Evolutionary conservation across 1,140 invertebrate genomes (phyloP), one percentile per base, ranked within the genome.

Genomic region (Panulirus ornatus): DNA sequence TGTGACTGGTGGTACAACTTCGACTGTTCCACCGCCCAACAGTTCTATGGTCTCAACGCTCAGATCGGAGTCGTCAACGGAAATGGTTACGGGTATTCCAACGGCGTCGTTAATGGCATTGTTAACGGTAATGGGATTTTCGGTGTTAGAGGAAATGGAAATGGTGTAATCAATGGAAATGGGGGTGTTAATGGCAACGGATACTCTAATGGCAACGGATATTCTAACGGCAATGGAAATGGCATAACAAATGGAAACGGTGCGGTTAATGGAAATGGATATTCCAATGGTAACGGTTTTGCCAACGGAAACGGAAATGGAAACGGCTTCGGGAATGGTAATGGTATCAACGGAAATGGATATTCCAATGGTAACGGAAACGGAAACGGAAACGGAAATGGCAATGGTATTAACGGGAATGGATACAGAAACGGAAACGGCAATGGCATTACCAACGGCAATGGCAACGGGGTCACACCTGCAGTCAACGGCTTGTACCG

Each of bases 1-100:
- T 81, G 78, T 81, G 78, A 81, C 78, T 81, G 78, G 78, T 81
- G 78, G 78, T 81, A 81, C 78, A 81, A 81, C 78, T 81, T 81
- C 51, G 78, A 81, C 78, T 81, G 78, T 38, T 81, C 78, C 47
- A 81, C 78, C 78, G 78, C 78, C 51, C 5, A 51, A 1, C 78
- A 81, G 51, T 81, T 81, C 78, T 81, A 81, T 30, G 78, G 51
- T 14, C 78, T 81, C 78, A 81, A 81, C 47, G 78, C 78, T 54
- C 51, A 34, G 47, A 81, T 81, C 30, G 78, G 78, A 11, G 78
- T 81, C 6, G 27, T 36, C 78, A 76, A 44, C 73, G 73, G 73
- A n/a, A 47, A 47, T 14, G 44, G 44, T 6, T 6, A 27, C 30
- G 47, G 16, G 9, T 76, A 76, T 27, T 3, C 40, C 19, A 76